These are phyloP conservation scores for Aphis gossypii DNA, from an alignment of 1,140 invertebrate genomes.

Conservation along the genomic window DNA sequence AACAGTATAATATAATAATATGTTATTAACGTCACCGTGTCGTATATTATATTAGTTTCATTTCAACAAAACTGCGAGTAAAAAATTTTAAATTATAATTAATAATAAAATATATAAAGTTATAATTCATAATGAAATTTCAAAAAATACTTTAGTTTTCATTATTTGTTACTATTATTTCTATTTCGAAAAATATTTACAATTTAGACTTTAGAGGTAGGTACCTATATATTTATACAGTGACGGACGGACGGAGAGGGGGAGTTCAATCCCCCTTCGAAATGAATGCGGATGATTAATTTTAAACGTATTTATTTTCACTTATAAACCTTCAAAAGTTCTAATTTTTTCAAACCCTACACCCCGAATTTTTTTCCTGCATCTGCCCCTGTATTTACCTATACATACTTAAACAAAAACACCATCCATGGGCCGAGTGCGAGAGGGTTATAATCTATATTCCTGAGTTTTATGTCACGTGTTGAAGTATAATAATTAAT, in stretches of 20 bases:
- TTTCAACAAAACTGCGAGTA: background rate
- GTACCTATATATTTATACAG: background rate
- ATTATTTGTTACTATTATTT: background rate
- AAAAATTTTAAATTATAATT: background rate
- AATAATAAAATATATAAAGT: no score
- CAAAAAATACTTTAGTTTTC: background rate
- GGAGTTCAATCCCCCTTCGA: no score
- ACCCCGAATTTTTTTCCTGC: no score
- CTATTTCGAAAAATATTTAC: background rate
- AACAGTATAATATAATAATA: background rate
- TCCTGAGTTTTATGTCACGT: background rate
- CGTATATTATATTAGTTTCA: background rate
- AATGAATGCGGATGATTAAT: no score
- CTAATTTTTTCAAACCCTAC: no score
- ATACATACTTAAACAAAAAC: background rate
- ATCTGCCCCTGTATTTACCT: no score
- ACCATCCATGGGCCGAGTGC: background rate
- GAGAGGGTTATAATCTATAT: background rate
- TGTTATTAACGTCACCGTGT: background rate
- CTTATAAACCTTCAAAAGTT: no score
- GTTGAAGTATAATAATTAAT: background rate
- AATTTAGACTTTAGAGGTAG: background rate
- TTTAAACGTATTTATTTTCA: no score
- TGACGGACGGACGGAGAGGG: no score
- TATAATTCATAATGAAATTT: background rate